Conservation (phyloP, 2,888 invertebrate genomes). For the Autographa pulchrina region DNA sequence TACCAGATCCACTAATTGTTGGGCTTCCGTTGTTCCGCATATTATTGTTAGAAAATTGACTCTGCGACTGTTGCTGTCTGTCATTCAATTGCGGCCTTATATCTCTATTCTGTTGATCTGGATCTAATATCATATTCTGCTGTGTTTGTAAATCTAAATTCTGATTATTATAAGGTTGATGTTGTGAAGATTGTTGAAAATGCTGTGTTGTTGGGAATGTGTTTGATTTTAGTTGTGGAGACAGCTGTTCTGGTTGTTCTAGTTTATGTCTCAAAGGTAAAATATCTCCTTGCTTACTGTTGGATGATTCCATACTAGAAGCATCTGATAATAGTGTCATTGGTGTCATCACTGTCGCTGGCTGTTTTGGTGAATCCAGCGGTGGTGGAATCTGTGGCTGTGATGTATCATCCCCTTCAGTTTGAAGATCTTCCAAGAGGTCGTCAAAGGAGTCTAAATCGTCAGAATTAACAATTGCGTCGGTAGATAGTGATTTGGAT, state of each 20-base stretch:
- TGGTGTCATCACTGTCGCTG: not conserved
- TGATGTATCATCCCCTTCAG: slow-evolving; percentile 28
- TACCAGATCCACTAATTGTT: not conserved
- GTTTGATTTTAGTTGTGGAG: not conserved
- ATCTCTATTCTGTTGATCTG: not conserved
- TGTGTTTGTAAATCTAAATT: not conserved
- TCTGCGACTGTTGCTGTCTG: not conserved
- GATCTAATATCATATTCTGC: not conserved
- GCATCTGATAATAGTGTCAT: slow-evolving; percentile 14
- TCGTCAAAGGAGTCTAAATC: slow-evolving; percentile 83
- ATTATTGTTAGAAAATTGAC: not conserved
- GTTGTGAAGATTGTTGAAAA: not conserved
- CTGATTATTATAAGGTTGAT: not conserved
- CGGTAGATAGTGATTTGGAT: slow-evolving; percentile 52
- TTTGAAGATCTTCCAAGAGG: slow-evolving; percentile 59
- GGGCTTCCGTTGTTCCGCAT: not conserved
- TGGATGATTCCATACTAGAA: slow-evolving; percentile 12
- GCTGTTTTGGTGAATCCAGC: slow-evolving; percentile 12
- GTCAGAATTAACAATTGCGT: slow-evolving; percentile 67
- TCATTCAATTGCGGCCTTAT: not conserved
- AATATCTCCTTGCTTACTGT: slow-evolving; percentile 29
- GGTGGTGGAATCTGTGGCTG: slow-evolving; percentile 20
- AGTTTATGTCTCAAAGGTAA: slow-evolving; percentile 21
- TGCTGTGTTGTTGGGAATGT: slow-evolving; percentile 9
- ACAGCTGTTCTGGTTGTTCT: slow-evolving; percentile 16